Evolutionary conservation across 2,888 invertebrate species (phyloP), one percentile per base, ranked within the genome.

Genomic region (Drosophila monieri): DNA sequence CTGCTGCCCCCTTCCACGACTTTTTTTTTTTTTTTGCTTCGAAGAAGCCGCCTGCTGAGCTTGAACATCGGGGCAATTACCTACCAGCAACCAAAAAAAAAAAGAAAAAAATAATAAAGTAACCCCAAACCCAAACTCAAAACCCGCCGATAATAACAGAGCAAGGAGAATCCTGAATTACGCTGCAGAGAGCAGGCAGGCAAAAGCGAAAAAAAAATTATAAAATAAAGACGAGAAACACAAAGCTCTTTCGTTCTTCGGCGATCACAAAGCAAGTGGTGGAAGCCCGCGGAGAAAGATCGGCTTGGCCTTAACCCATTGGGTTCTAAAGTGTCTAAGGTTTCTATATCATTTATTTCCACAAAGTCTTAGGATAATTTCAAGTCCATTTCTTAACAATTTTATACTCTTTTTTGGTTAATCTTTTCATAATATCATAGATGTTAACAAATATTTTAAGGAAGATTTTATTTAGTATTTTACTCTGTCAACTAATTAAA

Each of bases 121-220:
- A 70, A 65, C 48, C 46, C 53, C 67, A 54, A 49, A 60, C 41
- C 64, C 70, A 52, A 68, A 56, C 69, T 49, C 69, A 68, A 51
- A 73, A 59, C 77, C 76, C 76, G 84, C 76, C 79, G 76, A 85
- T 87, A 87, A 87, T 87, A 87, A 88, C 88, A 88, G 80, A 77
- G 78, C 74, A 74, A 71, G 65, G 73, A 80, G 87, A 80, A 87
- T 88, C 88, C 87, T 88, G 87, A 86, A 87, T 87, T 87, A 87
- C 87, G 88, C 87, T 76, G 76, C 80, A 76, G 74, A 71, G 46
- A 60, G 58, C 57, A 44, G 49, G 32, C 52, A 52, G 53, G 32
- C 47, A 48, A 43, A 46, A 35, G 35, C 10, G 62, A 64, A 52
- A 60, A 51, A 62, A 57, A 25, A 54, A 21, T 41, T 18, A 18